Base-by-base conservation (phyloP, 2,888 invertebrate genomes). In the Caenorhabditis wallacei region DNA sequence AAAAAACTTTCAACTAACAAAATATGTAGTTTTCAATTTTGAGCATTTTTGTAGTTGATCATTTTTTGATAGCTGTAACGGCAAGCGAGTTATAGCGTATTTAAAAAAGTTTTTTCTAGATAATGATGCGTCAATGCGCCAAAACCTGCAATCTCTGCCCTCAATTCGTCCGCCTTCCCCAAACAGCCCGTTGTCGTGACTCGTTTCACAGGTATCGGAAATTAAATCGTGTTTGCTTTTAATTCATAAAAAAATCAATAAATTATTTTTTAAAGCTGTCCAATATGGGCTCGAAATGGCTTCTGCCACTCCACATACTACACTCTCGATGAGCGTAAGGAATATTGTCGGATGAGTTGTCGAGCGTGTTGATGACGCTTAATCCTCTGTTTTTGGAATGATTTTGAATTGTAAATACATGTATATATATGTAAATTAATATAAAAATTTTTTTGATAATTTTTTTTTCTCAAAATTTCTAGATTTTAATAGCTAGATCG, bases 271-370 rank as follows among this genome's bases (percentile, higher is more conserved):
- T 66, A 11, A 53, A 84, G 84, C 66, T 84, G 84, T 53, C 72
- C 84, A 16, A 30, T 20, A 2, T 84, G 84, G 84, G 75, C 76
- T 18, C 18, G 54, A 26, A 80, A 80, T 37, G 84, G 84, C 26
- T 84, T 80, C 66, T 84, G 84, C 63, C 80, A 80, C 40, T 61
- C 76, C 13, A 80, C 75, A 3, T 80, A 51, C 46, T 84, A 84
- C 56, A 80, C 84, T 4, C 16, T 80, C 22, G 68, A 76, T 18
- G 84, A 84, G 57, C 59, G 84, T 20, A 54, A 26, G 11, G 48
- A 53, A 51, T 80, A 18, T 20, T 84, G 84, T 30, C 63, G 54
- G n/a, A 84, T 71, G 37, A 84, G 84, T 76, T 84, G 84, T 43
- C 59, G 53, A 56, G 64, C 8, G n/a, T 83, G 83, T 61, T 66